A percentile compares a stretch with the other conserved stretches of the same genome.
phyloP scores from a whole-genome alignment of 2,797 vertebrate species.

The Loriculus beryllinus region DNA sequence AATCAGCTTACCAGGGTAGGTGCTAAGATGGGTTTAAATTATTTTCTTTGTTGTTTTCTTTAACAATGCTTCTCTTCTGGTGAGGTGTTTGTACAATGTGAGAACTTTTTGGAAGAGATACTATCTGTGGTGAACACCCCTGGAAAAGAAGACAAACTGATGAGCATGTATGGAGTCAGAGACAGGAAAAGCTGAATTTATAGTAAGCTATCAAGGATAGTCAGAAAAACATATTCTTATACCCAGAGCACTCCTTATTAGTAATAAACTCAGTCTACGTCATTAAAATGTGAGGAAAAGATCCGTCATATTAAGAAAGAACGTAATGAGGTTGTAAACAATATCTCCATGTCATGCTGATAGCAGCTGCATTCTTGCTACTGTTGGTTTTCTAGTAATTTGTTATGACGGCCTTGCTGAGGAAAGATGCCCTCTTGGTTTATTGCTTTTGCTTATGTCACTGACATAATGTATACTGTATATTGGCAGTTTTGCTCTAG shows the following conservation, averaged over 20 bases:
- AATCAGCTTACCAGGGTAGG: conserved; percentile 89
- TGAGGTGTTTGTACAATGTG: neutral
- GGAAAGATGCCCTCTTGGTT: neutral
- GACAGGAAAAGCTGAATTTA: neutral
- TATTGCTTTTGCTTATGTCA: neutral
- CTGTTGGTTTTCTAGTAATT: neutral
- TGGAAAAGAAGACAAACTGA: neutral
- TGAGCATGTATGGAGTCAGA: neutral
- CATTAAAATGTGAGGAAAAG: neutral
- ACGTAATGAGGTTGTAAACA: neutral
- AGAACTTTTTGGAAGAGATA: neutral
- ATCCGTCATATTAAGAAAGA: neutral
- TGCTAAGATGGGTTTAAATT: conserved; percentile 3
- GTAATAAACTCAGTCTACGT: neutral
- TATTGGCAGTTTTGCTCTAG: neutral
- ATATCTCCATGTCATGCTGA: rapidly evolving
- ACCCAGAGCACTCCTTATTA: neutral
- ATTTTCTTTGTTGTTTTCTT: neutral
- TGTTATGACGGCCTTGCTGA: neutral
- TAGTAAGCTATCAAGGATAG: neutral
- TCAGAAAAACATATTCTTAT: neutral
- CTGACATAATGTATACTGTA: neutral
- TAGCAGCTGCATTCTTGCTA: neutral
- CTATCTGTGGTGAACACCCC: neutral
- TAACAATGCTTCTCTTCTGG: neutral